A percentile compares a stretch with the other conserved stretches of the same genome.
phyloP scores from a whole-genome alignment of 2,113 vertebrate genomes.

The Pelusios castaneus region DNA sequence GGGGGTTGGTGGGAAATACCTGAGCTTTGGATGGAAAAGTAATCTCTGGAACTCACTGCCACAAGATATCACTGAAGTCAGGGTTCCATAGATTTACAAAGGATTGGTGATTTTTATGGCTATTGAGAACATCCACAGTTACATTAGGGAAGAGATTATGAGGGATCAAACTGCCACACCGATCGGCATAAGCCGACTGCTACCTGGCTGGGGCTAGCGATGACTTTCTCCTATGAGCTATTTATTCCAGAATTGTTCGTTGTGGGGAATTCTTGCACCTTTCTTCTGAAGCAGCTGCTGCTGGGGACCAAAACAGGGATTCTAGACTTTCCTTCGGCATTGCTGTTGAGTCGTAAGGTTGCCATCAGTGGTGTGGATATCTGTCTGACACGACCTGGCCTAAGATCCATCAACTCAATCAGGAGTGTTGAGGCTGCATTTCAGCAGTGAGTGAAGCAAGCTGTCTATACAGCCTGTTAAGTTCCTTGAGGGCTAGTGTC shows the following conservation, averaged over 20 bases:
- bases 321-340: background rate
- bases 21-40: too few relatives aligned
- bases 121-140: constrained; percentile 49
- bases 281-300: background rate
- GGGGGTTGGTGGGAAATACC: too few relatives aligned
- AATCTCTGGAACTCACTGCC: too few relatives aligned
- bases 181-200: background rate
- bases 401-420: background rate
- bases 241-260: background rate
- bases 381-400: background rate
- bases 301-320: background rate
- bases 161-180: constrained; percentile 50
- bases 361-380: background rate
- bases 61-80: too few relatives aligned
- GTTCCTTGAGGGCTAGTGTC: background rate
- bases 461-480: background rate
- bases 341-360: background rate
- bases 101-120: constrained; percentile 25
- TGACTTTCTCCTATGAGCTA: background rate
- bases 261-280: background rate
- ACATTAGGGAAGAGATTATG: constrained; percentile 56
- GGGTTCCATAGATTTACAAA: background rate
- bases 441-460: background rate
- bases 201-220: background rate
- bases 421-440: background rate